Evolutionary conservation across 92 coral and sea anemone genomes (phyloP).

Genomic region (Phenganax stokvisi): DNA sequence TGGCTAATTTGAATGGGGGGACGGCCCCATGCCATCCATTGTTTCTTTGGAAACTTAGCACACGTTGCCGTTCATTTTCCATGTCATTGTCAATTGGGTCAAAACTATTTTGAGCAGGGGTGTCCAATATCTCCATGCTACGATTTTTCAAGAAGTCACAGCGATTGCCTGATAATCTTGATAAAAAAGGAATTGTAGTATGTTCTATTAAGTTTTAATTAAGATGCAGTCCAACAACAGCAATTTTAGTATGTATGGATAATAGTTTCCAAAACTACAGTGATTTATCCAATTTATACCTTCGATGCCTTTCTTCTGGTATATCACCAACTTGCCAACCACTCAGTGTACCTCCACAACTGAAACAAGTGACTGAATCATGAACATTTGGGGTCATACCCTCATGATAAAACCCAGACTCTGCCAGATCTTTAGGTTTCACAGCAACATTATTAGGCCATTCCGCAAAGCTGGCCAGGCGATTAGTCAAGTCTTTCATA

Average conservation of each 20-base stretch:
- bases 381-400: constrained; percentile 39
- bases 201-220: constrained; percentile 33
- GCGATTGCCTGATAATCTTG: background rate
- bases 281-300: constrained; percentile 32
- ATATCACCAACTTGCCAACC: constrained; percentile 69
- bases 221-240: no score
- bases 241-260: no score
- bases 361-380: constrained; percentile 75
- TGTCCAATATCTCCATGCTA: background rate
- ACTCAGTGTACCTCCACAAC: constrained; percentile 60
- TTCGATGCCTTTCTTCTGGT: constrained; percentile 69
- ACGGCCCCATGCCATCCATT: constrained; percentile 63
- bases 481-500: background rate
- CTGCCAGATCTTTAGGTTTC: constrained; percentile 59
- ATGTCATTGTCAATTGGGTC: constrained; percentile 67
- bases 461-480: constrained; percentile 57
- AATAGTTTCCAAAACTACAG: no score
- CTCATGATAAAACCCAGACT: constrained; percentile 70
- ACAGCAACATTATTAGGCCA: constrained; percentile 69
- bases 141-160: background rate
- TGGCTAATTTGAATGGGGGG: constrained; percentile 57
- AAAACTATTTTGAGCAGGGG: background rate
- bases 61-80: constrained; percentile 63
- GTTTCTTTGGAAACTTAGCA: constrained; percentile 53
- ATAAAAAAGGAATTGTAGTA: constrained; percentile 4